phyloP scores from a whole-genome alignment of 1,140 invertebrate genomes.

The Scaptomyza montana region DNA sequence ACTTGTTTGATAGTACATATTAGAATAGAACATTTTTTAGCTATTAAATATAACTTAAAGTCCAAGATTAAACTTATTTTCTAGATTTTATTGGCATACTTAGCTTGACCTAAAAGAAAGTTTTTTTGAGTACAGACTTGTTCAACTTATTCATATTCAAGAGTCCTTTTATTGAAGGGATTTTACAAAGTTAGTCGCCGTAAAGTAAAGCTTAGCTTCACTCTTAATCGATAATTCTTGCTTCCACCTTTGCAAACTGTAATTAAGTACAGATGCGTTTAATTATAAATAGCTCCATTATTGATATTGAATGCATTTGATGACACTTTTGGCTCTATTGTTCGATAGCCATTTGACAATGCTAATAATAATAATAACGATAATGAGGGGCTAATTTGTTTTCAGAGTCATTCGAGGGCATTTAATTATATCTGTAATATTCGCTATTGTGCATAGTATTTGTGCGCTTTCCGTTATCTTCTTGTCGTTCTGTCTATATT shows the following conservation, averaged over 20 bases:
- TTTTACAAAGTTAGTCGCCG: too few relatives aligned
- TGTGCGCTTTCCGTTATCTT: not conserved
- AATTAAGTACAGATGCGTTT: not conserved
- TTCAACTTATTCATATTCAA: too few relatives aligned
- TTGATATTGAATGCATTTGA: not conserved
- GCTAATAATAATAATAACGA: not conserved
- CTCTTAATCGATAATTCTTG: not conserved
- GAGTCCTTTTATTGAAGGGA: too few relatives aligned
- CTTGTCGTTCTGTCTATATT: not conserved
- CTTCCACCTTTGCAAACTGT: not conserved
- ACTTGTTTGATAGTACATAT: too few relatives aligned
- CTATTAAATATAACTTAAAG: too few relatives aligned
- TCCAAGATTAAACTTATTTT: too few relatives aligned
- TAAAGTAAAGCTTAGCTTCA: not conserved
- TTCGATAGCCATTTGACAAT: not conserved
- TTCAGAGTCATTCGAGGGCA: conserved; percentile 14
- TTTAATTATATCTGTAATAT: conserved; percentile 7
- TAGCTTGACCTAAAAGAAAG: too few relatives aligned
- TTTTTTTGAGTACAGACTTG: too few relatives aligned
- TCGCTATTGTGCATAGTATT: not conserved
- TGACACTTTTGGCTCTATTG: not conserved
- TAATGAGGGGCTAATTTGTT: conserved; percentile 14
- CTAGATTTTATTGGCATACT: too few relatives aligned
- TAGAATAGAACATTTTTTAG: too few relatives aligned
- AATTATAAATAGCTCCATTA: not conserved